phyloP scores from a whole-genome alignment of 2,797 vertebrate species.

The Enteromius viviparus region DNA sequence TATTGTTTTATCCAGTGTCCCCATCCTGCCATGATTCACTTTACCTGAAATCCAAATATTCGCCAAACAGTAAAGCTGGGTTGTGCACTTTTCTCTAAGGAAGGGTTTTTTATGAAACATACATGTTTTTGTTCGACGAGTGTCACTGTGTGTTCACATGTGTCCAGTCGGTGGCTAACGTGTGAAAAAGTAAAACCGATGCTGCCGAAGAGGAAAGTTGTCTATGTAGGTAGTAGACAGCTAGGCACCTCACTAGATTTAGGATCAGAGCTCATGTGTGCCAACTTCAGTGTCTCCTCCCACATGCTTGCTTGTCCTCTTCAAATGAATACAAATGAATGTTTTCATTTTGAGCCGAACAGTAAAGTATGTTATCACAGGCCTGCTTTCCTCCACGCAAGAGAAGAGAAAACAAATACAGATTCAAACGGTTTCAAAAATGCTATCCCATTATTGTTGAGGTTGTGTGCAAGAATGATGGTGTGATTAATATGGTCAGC shows the following conservation, averaged over 20 bases:
- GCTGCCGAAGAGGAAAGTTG: background rate
- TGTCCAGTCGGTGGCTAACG: background rate
- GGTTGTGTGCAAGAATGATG: slow-evolving; percentile 32
- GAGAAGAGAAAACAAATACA: slow-evolving; percentile 74
- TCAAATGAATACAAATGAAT: slow-evolving; percentile 80
- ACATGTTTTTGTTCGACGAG: slow-evolving; percentile 6
- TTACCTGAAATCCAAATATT: slow-evolving; percentile 56
- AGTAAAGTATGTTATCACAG: slow-evolving; percentile 78
- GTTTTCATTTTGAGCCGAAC: slow-evolving; percentile 78
- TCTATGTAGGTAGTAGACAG: background rate
- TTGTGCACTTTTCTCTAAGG: slow-evolving; percentile 2
- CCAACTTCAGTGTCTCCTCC: slow-evolving; percentile 46
- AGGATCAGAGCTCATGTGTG: background rate
- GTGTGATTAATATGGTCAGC: slow-evolving; percentile 47
- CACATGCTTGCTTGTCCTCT: slow-evolving; percentile 61
- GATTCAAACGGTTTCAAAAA: slow-evolving; percentile 60
- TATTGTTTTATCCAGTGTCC: slow-evolving; percentile 58
- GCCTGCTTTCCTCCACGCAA: slow-evolving; percentile 64
- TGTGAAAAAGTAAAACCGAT: background rate
- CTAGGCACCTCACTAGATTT: background rate
- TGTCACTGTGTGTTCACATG: background rate
- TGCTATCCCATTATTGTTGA: slow-evolving; percentile 57
- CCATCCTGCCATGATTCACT: slow-evolving; percentile 50
- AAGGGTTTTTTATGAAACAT: background rate
- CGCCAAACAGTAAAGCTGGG: background rate